Conservation (phyloP, 2,797 vertebrate genomes). For the Australoheros facetus region DNA sequence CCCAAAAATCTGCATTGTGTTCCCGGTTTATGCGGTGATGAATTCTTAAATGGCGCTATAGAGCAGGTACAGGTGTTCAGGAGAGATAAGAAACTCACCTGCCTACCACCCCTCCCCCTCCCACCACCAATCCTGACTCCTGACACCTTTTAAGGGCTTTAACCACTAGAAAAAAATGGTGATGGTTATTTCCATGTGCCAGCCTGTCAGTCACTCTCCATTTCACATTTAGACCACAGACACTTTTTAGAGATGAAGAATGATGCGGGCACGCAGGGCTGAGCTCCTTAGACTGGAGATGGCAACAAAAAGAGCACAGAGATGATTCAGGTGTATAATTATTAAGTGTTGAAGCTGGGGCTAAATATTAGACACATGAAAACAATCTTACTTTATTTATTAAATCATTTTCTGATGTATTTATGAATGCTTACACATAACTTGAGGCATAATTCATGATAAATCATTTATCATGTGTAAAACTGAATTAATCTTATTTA, state of each 20-base stretch:
- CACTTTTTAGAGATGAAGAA: constrained; percentile 23
- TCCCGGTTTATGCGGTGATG: constrained; percentile 74
- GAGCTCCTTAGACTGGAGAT: background rate
- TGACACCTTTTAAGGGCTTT: constrained; percentile 57
- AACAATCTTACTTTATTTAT: background rate
- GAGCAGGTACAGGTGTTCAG: constrained; percentile 70
- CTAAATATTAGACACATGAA: background rate
- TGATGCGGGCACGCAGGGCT: constrained; percentile 12
- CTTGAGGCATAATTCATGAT: background rate
- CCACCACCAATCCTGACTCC: background rate
- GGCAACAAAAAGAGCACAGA: background rate
- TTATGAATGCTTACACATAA: too few relatives aligned
- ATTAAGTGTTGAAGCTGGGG: background rate
- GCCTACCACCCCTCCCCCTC: constrained; percentile 26
- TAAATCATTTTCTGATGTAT: background rate
- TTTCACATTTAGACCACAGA: constrained; percentile 43
- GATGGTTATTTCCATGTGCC: constrained; percentile 56
- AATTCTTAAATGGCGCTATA: constrained; percentile 64
- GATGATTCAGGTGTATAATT: background rate
- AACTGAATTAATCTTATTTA: too few relatives aligned
- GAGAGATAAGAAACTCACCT: constrained; percentile 63
- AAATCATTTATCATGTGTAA: too few relatives aligned
- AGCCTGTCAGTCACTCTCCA: constrained; percentile 61
- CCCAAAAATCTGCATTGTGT: constrained; percentile 76
- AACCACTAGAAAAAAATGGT: constrained; percentile 49